Percentiles rank a stretch among this genome's conserved stretches.
Conservation (phyloP, 2,888 invertebrate species). For the Trachelus troglodyta region DNA sequence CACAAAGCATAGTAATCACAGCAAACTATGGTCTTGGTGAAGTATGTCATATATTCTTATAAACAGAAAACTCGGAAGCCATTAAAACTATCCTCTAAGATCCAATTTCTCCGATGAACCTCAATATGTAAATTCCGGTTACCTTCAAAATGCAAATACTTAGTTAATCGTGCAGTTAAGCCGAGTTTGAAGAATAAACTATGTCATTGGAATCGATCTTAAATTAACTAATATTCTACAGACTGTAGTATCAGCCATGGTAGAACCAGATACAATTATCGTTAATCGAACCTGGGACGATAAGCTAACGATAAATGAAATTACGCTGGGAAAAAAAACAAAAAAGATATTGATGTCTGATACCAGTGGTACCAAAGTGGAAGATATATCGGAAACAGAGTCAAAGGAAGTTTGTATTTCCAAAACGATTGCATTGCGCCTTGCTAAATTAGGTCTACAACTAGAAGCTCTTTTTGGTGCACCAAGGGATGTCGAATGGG, state of each 20-base stretch:
- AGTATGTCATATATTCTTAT: constrained; percentile 65
- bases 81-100: not conserved
- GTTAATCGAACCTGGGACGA: constrained; percentile 69
- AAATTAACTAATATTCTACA: constrained; percentile 55
- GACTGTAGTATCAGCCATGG: constrained; percentile 83
- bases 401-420: constrained; percentile 69
- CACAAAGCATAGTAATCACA: constrained; percentile 76
- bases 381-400: constrained; percentile 65
- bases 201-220: constrained; percentile 6
- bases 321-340: constrained; percentile 70
- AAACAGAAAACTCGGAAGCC: not conserved
- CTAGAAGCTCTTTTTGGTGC: constrained; percentile 78
- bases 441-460: constrained; percentile 71
- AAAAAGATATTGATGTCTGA: constrained; percentile 67
- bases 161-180: too few species aligned
- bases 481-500: constrained; percentile 86
- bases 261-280: constrained; percentile 81
- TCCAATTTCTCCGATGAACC: not conserved
- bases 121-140: not conserved
- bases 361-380: constrained; percentile 64
- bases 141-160: not conserved
- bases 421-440: constrained; percentile 68
- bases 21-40: constrained; percentile 88
- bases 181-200: constrained; percentile 1
- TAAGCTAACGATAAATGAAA: constrained; percentile 66